A percentile compares a stretch with the other conserved stretches of the same genome.
phyloP scores from a whole-genome alignment of 2,888 invertebrate genomes.

The Agrilus biguttatus region DNA sequence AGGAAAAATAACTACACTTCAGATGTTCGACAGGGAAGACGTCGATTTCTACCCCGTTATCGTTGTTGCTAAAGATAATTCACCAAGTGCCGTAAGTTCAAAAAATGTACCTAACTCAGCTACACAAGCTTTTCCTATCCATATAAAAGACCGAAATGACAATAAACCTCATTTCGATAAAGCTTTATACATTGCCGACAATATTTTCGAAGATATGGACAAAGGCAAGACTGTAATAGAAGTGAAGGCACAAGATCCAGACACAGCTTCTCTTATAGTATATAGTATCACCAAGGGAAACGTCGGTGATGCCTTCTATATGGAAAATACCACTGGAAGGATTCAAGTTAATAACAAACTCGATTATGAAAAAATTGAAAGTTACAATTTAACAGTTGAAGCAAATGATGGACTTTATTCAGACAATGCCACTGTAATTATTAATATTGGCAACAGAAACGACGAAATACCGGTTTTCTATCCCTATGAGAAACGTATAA shows the following conservation, averaged over 20 bases:
- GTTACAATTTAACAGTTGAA: slow-evolving; percentile 68
- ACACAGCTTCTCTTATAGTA: slow-evolving; percentile 73
- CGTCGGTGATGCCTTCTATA: slow-evolving; percentile 70
- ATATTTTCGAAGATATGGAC: slow-evolving; percentile 72
- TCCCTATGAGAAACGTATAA: slow-evolving; percentile 53
- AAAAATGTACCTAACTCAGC: slow-evolving; percentile 57
- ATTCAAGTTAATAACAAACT: slow-evolving; percentile 63
- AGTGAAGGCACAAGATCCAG: slow-evolving; percentile 76
- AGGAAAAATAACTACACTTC: slow-evolving; percentile 74
- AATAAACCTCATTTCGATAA: slow-evolving; percentile 84
- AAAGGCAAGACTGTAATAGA: slow-evolving; percentile 70
- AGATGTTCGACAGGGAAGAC: slow-evolving; percentile 74
- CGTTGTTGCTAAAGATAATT: slow-evolving; percentile 81
- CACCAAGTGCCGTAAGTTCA: slow-evolving; percentile 59
- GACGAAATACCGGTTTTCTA: slow-evolving; percentile 82
- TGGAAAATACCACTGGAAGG: slow-evolving; percentile 72
- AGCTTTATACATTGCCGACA: slow-evolving; percentile 54
- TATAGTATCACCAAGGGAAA: slow-evolving; percentile 85
- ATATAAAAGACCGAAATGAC: slow-evolving; percentile 92
- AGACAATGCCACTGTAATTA: slow-evolving; percentile 69
- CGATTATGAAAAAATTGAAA: slow-evolving; percentile 75
- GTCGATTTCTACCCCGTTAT: slow-evolving; percentile 77
- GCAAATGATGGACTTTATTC: slow-evolving; percentile 76
- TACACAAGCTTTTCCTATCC: slow-evolving; percentile 74
- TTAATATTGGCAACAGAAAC: slow-evolving; percentile 79